phyloP scores from a whole-genome alignment of 2,888 invertebrate genomes.

The Timema cristinae region DNA sequence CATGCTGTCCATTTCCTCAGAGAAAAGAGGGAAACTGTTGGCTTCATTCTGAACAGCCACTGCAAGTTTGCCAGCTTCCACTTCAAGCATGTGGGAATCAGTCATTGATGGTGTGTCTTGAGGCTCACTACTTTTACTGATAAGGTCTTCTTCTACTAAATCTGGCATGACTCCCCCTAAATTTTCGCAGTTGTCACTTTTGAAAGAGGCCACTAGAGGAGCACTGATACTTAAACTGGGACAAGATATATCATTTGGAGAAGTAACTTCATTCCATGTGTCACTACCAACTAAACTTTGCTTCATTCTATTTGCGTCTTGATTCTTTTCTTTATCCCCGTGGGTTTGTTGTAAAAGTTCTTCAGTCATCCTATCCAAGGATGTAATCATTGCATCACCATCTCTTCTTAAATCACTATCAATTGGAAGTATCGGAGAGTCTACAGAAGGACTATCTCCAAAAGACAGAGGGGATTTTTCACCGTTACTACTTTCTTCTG shows the following conservation, averaged over 20 bases:
- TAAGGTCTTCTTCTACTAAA: constrained; percentile 45
- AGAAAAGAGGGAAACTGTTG: constrained; percentile 9
- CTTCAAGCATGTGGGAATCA: constrained; percentile 66
- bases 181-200: constrained; percentile 53
- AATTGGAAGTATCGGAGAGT: neutral
- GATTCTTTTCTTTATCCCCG: constrained; percentile 23
- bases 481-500: constrained; percentile 16
- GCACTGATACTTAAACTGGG: constrained; percentile 75
- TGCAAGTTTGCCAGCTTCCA: constrained; percentile 68
- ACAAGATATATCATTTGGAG: constrained; percentile 74
- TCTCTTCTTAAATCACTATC: neutral
- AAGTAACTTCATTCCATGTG: constrained; percentile 78
- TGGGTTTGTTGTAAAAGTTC: constrained; percentile 53
- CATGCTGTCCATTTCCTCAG: constrained; percentile 52
- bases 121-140: constrained; percentile 35
- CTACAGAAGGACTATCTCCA: constrained; percentile 19
- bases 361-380: constrained; percentile 60
- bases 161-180: constrained; percentile 11
- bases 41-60: constrained; percentile 45
- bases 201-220: constrained; percentile 65
- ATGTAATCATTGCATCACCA: constrained; percentile 60
- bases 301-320: constrained; percentile 40
- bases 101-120: constrained; percentile 51
- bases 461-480: constrained; percentile 17
- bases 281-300: constrained; percentile 50